Base-by-base conservation (phyloP, 2,888 invertebrate species). In the Drosophila recens region DNA sequence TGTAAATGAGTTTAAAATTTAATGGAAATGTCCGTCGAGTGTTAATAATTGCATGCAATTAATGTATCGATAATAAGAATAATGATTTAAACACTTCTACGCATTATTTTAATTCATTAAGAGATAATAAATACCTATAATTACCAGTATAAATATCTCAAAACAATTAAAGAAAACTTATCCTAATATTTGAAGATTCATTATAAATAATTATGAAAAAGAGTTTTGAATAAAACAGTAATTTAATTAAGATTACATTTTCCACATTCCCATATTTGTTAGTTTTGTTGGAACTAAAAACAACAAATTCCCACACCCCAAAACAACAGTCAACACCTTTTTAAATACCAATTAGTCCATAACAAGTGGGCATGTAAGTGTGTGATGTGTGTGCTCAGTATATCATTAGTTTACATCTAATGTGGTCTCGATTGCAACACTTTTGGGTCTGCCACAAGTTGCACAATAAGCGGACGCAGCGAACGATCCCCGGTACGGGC, bases 321-420 rank as follows among this genome's bases (percentile, higher is more conserved):
- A 53, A 43, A 48, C 36, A 63, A 69, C 64, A 71, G 45, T 63
- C 68, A 64, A 73, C 54, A 68, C 49, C 34, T 76, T 66, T 76
- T 77, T 62, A 67, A 80, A 80, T 62, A 74, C 69, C 87, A 86
- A 87, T 83, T 79, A 88, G 87, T 43, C 61, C 73, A 63, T 51
- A 74, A 66, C 75, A 67, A 62, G 56, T 75, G 48, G 65, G 66
- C 58, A 36, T 46, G 46, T 45, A 20, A 23, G 11, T 56, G 33
- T 54, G 42, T 42, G 46, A 15, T 54, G 11, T 46, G 42, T 59
- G 45, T 74, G 75, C 52, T 76, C 49, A 30, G 76, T 56, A 57
- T 89, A 87, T 83, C 87, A 83, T 89, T 84, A 87, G 85, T 67
- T 79, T 62, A 77, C 84, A 86, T 86, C 87, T 84, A 75, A 79